These are phyloP conservation scores for Epinotia bilunana DNA, from an alignment of 2,888 invertebrate species.

Conservation along the genomic window DNA sequence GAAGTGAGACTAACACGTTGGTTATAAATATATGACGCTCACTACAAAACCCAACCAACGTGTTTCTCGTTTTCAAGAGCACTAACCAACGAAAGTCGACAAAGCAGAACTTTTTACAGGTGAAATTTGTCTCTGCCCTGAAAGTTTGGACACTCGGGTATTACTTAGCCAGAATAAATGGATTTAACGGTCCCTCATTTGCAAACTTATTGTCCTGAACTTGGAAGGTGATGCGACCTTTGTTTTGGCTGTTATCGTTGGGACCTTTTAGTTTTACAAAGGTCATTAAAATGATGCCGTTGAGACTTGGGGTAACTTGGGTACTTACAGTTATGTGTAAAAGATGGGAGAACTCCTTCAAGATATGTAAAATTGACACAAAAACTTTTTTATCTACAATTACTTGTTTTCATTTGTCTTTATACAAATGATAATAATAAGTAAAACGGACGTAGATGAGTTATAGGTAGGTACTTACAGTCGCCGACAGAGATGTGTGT, in stretches of 20 bases:
- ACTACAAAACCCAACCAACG: too few relatives aligned
- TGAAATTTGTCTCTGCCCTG: constrained; percentile 46
- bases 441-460: too few relatives aligned
- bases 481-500: too few relatives aligned
- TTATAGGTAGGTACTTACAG: too few relatives aligned
- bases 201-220: constrained; percentile 45
- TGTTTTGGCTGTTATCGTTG: constrained; percentile 26
- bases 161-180: constrained; percentile 46
- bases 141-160: constrained; percentile 46
- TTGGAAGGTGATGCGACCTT: constrained; percentile 32
- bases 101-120: constrained; percentile 47
- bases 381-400: too few relatives aligned
- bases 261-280: constrained; percentile 31
- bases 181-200: constrained; percentile 46
- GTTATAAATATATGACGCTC: too few relatives aligned
- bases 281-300: constrained; percentile 15
- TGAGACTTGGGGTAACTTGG: neutral
- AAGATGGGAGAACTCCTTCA: neutral
- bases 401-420: too few relatives aligned
- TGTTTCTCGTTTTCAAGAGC: neutral
- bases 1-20: too few relatives aligned
- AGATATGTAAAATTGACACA: neutral
- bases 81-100: constrained; percentile 15
- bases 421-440: too few relatives aligned
- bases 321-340: constrained; percentile 7